Percentiles rank a stretch among this genome's conserved stretches.
phyloP scores from a whole-genome alignment of 1,140 invertebrate genomes.

The Drosophila parvula region DNA sequence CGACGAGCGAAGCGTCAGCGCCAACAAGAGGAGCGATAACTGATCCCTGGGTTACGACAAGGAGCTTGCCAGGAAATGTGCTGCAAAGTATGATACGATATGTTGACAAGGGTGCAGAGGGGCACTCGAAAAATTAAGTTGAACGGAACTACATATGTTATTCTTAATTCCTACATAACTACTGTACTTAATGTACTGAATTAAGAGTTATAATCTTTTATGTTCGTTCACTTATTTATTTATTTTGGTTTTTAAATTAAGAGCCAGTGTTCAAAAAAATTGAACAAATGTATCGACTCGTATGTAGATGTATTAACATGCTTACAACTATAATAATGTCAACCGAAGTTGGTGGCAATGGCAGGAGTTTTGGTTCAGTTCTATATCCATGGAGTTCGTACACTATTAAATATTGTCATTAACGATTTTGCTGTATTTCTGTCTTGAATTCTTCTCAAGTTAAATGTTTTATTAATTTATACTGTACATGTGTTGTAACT shows the following conservation, averaged over 20 bases:
- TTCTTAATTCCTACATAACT: not conserved
- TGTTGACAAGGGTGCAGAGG: slow-evolving; percentile 24
- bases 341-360: slow-evolving; percentile 59
- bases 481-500: not conserved
- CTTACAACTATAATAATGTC: slow-evolving; percentile 72
- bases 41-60: slow-evolving; percentile 22
- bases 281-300: too few species aligned
- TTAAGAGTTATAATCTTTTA: not conserved
- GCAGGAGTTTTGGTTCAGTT: not conserved
- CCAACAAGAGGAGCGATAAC: slow-evolving; percentile 1
- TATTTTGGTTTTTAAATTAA: not conserved
- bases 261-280: not conserved
- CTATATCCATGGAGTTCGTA: too few species aligned
- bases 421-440: not conserved
- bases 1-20: slow-evolving; percentile 3
- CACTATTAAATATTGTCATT: not conserved
- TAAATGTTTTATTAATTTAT: too few species aligned
- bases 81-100: slow-evolving; percentile 61
- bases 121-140: slow-evolving; percentile 5
- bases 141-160: too few species aligned
- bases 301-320: not conserved
- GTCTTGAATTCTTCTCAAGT: not conserved
- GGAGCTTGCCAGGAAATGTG: slow-evolving; percentile 47
- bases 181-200: not conserved
- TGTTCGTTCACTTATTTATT: not conserved